Conservation (phyloP, 2,113 vertebrate species). For the Pangasianodon hypophthalmus region DNA sequence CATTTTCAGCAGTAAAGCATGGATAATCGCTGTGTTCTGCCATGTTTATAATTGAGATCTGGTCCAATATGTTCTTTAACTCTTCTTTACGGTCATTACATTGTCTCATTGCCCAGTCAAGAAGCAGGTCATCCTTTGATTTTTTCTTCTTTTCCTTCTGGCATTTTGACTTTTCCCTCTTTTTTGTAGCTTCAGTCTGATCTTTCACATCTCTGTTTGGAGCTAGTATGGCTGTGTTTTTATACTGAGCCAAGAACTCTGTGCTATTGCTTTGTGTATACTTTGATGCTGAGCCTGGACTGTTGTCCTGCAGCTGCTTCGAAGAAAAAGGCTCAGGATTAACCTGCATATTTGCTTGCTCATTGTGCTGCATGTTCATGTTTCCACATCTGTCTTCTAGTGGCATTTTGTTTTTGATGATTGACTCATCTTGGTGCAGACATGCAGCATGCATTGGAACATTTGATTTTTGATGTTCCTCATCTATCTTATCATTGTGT, state of each 20-base stretch:
- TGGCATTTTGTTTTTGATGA: not conserved
- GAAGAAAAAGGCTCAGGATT: not conserved
- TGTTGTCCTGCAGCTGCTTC: not conserved
- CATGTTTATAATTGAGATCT: not conserved
- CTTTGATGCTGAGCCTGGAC: not conserved
- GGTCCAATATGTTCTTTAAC: not conserved
- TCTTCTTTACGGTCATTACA: not conserved
- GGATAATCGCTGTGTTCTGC: not conserved
- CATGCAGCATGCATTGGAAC: not conserved
- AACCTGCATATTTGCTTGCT: not conserved
- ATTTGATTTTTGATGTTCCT: not conserved
- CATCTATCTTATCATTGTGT: too few relatives aligned
- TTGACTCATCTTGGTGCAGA: not conserved
- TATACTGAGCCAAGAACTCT: not conserved
- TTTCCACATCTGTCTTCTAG: not conserved
- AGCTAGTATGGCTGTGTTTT: too few relatives aligned
- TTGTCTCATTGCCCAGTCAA: slow-evolving; percentile 2
- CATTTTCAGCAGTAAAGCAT: slow-evolving; percentile 4
- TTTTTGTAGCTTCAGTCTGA: not conserved
- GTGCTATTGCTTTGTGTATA: not conserved
- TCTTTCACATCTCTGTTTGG: not conserved
- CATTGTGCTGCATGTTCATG: not conserved
- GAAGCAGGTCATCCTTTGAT: not conserved
- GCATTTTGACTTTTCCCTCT: not conserved
- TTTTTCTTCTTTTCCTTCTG: not conserved